Base-by-base conservation (phyloP, 2,113 vertebrate genomes). In the Argyrosomus japonicus region DNA sequence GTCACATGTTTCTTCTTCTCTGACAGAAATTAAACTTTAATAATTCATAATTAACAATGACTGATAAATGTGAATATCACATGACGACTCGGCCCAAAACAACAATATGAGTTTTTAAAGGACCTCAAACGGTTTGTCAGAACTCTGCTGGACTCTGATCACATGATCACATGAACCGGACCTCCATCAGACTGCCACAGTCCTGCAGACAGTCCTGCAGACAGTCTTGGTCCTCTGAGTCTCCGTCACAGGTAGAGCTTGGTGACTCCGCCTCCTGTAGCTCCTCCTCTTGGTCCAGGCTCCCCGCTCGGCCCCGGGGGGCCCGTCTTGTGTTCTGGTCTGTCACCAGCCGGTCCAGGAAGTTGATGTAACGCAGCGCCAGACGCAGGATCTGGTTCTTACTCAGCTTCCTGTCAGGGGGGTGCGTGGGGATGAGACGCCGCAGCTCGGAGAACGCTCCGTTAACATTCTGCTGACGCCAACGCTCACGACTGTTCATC, bases 321-420 rank as follows among this genome's bases (percentile, higher is more conserved):
- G 18, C 56, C 54, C 0, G 23, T 10, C 14, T 7, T 10, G 13
- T 40, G 18, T 75, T 50, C 79, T 90, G 89, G 12, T 90, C 88
- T 0, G 0, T 19, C 64, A 89, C 48, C 2, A 92, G 36, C 53
- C 14, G 58, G 63, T 86, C 88, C 83, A 92, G 87, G 72, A 92
- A 89, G 89, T n/a, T 5, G 81, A 92, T 92, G 88, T 92, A 92
- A 4, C 68, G 36, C 14, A 88, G 85, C 0, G 91, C 88, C 0
- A 81, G 89, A 19, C 89, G 88, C 57, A 91, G 81, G 85, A 90
- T 83, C 70, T 92, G 27, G 5, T 91, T 92, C 79, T 91, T 92
- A 79, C 88, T 92, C 29, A 92, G 91, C 79, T 89, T 91, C 76
- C 81, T 76, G 85, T 92, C 87, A 0, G 89, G 89, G 5, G 91